phyloP scores from a whole-genome alignment of 2,113 vertebrate genomes.

The Diadophis punctatus region DNA sequence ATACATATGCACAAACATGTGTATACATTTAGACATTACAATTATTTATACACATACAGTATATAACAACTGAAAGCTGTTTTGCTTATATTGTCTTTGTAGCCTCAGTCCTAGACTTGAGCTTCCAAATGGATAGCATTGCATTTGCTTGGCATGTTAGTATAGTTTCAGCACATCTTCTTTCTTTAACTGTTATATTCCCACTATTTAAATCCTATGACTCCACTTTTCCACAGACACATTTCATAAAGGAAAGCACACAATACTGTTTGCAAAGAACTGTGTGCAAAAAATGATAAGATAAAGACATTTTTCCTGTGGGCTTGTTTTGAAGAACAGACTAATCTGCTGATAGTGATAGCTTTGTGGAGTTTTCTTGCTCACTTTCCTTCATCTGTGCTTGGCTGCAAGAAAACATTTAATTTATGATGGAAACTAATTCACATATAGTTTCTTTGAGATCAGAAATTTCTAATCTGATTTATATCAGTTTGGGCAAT shows the following conservation, averaged over 20 bases:
- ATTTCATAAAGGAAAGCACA: conserved; percentile 41
- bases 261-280: conserved; percentile 39
- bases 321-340: conserved; percentile 9
- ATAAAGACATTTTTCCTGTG: conserved; percentile 55
- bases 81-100: neutral
- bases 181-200: neutral
- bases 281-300: conserved; percentile 53
- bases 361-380: conserved; percentile 1
- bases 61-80: neutral
- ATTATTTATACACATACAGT: neutral
- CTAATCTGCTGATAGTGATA: conserved; percentile 41
- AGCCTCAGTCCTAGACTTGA: neutral
- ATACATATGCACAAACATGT: neutral
- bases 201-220: neutral
- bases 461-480: conserved; percentile 28
- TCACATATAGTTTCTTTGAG: conserved; percentile 46
- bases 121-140: neutral
- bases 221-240: conserved; percentile 44
- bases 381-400: conserved; percentile 41
- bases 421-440: conserved; percentile 37
- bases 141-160: neutral
- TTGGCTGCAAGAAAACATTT: conserved; percentile 25
- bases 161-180: neutral
- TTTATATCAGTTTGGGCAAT: conserved; percentile 34
- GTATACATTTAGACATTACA: neutral